phyloP scores from a whole-genome alignment of 2,888 invertebrate genomes.

The Nomada ferruginata region DNA sequence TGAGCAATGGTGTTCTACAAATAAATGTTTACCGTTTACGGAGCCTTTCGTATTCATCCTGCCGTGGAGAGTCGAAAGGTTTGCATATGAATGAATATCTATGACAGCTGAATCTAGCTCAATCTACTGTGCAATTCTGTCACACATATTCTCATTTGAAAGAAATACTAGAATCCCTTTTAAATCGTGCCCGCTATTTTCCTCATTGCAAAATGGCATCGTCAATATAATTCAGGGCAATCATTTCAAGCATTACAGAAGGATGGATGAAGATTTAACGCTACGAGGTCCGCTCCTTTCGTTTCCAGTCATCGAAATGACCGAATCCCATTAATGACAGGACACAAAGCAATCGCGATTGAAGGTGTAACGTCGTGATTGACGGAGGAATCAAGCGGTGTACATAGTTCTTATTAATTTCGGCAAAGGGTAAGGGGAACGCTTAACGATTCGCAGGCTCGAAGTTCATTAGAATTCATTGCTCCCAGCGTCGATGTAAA shows the following conservation, averaged over 20 bases:
- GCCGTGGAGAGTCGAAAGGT: neutral
- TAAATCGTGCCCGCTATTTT: neutral
- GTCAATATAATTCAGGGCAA: neutral
- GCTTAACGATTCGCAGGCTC: constrained; percentile 50
- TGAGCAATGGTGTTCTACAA: neutral
- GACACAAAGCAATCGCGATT: neutral
- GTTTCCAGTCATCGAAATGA: neutral
- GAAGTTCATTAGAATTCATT: constrained; percentile 63
- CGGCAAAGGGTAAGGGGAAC: constrained; percentile 2
- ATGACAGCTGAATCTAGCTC: neutral
- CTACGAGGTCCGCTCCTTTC: neutral
- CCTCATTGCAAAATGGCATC: neutral
- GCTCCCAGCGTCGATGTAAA: constrained; percentile 52
- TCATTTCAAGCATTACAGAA: neutral
- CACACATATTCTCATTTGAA: neutral
- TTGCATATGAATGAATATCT: constrained; percentile 19
- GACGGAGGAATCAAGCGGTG: neutral
- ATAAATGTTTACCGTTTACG: constrained; percentile 1
- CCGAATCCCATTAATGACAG: neutral
- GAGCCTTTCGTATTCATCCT: constrained; percentile 16
- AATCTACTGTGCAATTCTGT: neutral
- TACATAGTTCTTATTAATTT: constrained; percentile 52
- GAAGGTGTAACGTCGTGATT: constrained; percentile 2
- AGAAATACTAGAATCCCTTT: neutral
- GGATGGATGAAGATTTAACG: neutral